Evolutionary conservation across 2,888 invertebrate species (phyloP), one percentile per base, ranked within the genome.

Genomic region (Strigamia transsilvanica): DNA sequence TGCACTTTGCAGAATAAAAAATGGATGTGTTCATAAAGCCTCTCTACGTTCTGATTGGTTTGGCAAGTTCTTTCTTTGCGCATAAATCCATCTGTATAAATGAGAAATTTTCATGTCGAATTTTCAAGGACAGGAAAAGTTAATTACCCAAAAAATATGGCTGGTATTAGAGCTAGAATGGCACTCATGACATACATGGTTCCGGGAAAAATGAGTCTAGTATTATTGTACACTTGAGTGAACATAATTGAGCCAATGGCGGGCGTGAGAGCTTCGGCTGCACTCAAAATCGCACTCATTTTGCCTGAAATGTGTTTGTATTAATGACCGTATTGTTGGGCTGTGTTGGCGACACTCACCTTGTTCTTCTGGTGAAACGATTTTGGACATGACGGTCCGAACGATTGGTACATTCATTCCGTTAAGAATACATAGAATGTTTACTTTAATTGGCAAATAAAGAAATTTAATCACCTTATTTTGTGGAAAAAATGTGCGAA

Each of bases 211-310:
- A 87, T 88, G 0, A 87, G 85, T 38, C 92, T 86, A 0, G 92
- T 92, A 7, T 86, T 85, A 80, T 90, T 90, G 85, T 94, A 94
- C 23, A 94, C 87, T 0, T 90, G 86, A 38, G 91, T 92, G 87
- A 92, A 94, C 0, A 93, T 84, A 0, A 92, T 89, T 0, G 92
- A 90, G 0, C 92, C 90, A 2, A 91, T 85, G 80, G 93, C 88
- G 0, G 92, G 92, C 32, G 91, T 89, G 73, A 91, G 85, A 18
- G 92, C 91, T 88, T 93, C 93, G 34, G 92, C 86, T 3, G 91
- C 90, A 41, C 92, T 91, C 86, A 92, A 91, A 81, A 93, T 88
- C 0, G 93, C 91, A 86, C 93, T 93, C 32, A 93, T 90, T 88
- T 93, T 92, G 3, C 92, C 92, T 87, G 84, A 18, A 21, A 61